Conservation (phyloP, 2,888 invertebrate genomes). For the Epirrita christyi region DNA sequence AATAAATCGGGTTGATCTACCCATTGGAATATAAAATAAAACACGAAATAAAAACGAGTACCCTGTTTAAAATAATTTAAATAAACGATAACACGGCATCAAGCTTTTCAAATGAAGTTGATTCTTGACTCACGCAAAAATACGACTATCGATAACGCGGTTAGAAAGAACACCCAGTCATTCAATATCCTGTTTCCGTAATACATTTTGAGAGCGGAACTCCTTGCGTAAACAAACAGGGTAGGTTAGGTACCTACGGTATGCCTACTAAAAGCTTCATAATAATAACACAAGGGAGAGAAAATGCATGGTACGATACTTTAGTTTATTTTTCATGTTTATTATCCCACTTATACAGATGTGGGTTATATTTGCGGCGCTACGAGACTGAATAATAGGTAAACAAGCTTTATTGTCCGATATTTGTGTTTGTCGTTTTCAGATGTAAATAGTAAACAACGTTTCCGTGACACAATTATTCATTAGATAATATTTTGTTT, state of each 20-base stretch:
- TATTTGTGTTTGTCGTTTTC: slow-evolving; percentile 26
- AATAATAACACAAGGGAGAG: slow-evolving; percentile 33
- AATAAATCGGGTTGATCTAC: too few species aligned
- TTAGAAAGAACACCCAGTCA: slow-evolving; percentile 24
- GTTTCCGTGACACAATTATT: slow-evolving; percentile 12
- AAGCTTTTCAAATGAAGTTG: too few species aligned
- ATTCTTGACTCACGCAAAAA: slow-evolving; percentile 5
- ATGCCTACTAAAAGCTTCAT: slow-evolving; percentile 37
- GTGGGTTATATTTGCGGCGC: slow-evolving; percentile 30
- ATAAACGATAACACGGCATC: too few species aligned
- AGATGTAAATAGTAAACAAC: slow-evolving; percentile 17
- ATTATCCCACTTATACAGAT: slow-evolving; percentile 38
- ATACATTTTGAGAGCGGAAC: slow-evolving; percentile 29
- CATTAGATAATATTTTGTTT: slow-evolving; percentile 4
- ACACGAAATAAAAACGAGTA: too few species aligned
- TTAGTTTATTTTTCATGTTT: slow-evolving; percentile 40
- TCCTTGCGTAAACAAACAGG: slow-evolving; percentile 26
- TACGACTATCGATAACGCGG: slow-evolving; percentile 18
- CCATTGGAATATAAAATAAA: too few species aligned
- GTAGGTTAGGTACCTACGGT: slow-evolving; percentile 8
- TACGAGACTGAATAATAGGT: slow-evolving; percentile 34
- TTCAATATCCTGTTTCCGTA: slow-evolving; percentile 34
- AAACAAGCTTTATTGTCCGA: slow-evolving; percentile 36
- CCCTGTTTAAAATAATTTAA: too few species aligned
- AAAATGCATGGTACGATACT: slow-evolving; percentile 32